phyloP scores from a whole-genome alignment of 2,888 invertebrate species.

The Drosophila birchii region DNA sequence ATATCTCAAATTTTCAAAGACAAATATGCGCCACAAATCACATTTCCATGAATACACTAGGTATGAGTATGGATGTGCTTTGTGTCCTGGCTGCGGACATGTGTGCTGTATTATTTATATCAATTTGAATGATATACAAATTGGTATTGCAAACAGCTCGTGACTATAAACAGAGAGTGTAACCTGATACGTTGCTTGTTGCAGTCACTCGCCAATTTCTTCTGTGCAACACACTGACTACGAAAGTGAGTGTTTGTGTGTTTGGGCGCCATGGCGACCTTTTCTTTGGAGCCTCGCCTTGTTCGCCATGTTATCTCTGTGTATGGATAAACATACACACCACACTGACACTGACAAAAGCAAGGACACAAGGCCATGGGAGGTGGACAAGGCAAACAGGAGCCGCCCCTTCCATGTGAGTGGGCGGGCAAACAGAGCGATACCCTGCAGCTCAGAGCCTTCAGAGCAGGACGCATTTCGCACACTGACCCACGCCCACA shows the following conservation, averaged over 20 bases:
- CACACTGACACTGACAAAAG: conserved; percentile 40
- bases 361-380: conserved; percentile 56
- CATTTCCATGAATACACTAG: conserved; percentile 25
- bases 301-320: conserved; percentile 56
- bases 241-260: conserved; percentile 6
- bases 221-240: conserved; percentile 58
- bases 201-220: conserved; percentile 60
- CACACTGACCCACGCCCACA: conserved; percentile 51
- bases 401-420: conserved; percentile 38
- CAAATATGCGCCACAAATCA: conserved; percentile 42
- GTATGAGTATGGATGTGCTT: neutral
- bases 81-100: conserved; percentile 20
- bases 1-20: conserved; percentile 34
- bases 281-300: conserved; percentile 18
- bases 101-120: conserved; percentile 57
- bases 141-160: conserved; percentile 43
- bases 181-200: conserved; percentile 63
- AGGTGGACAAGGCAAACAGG: conserved; percentile 67
- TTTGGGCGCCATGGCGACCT: conserved; percentile 55
- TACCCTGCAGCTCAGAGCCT: conserved; percentile 53
- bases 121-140: conserved; percentile 67
- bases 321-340: conserved; percentile 32
- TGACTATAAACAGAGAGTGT: conserved; percentile 48
- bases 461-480: conserved; percentile 60
- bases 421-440: conserved; percentile 46